Conservation (phyloP, 2,888 invertebrate genomes). For the Leptinotarsa peninsularis region DNA sequence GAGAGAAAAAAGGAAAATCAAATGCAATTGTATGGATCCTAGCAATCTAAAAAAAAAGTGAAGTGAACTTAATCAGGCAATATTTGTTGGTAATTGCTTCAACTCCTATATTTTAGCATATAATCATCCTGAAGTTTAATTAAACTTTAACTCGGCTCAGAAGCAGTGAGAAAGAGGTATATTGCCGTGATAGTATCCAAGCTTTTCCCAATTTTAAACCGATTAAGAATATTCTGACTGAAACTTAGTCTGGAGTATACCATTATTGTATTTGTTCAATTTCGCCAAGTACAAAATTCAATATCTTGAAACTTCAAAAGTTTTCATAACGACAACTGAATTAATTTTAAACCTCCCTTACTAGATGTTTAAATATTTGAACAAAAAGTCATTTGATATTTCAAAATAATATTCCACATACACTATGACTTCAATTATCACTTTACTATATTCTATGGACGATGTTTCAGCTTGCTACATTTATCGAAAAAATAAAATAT, state of each 20-base stretch:
- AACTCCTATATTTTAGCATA: slow-evolving; percentile 62
- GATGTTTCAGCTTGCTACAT: too few relatives aligned
- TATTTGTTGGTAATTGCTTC: slow-evolving; percentile 63
- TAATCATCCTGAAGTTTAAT: slow-evolving; percentile 66
- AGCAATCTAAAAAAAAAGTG: slow-evolving; percentile 53
- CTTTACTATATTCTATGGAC: too few relatives aligned
- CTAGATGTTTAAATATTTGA: too few relatives aligned
- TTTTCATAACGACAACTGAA: too few relatives aligned
- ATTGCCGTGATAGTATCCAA: slow-evolving; percentile 53
- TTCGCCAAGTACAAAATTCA: slow-evolving; percentile 10
- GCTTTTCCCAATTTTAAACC: slow-evolving; percentile 63
- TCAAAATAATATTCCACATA: too few relatives aligned
- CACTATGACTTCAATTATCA: too few relatives aligned
- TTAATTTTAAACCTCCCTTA: too few relatives aligned
- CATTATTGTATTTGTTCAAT: neutral
- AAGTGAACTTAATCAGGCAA: slow-evolving; percentile 64
- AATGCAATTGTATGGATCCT: too few relatives aligned
- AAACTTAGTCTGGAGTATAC: slow-evolving; percentile 44
- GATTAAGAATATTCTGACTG: slow-evolving; percentile 64
- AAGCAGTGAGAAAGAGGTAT: slow-evolving; percentile 50
- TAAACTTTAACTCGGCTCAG: slow-evolving; percentile 61
- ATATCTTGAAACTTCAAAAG: neutral
- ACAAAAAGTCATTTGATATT: too few relatives aligned
- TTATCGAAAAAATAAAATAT: too few relatives aligned
- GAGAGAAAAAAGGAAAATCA: neutral